Evolutionary conservation across 1,140 invertebrate genomes (phyloP).

Genomic region (Euura lappo): DNA sequence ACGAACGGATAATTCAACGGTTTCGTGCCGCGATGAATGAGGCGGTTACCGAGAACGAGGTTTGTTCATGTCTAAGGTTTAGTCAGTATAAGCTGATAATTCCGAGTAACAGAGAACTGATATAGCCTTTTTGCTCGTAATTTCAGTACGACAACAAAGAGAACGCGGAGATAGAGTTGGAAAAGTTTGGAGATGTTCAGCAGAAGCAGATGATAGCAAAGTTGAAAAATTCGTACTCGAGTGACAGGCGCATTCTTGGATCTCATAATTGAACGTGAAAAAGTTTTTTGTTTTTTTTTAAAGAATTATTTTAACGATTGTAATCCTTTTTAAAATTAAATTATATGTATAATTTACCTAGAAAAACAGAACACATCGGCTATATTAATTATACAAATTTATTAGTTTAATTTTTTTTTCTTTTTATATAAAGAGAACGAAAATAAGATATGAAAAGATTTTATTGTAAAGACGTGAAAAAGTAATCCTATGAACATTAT

Average conservation of each 20-base stretch:
- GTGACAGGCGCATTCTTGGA: conserved; percentile 33
- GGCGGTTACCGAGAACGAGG: not conserved
- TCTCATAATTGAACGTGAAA: conserved; percentile 28
- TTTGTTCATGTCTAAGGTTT: not conserved
- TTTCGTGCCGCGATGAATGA: conserved; percentile 54
- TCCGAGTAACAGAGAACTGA: not conserved
- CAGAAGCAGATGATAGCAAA: conserved; percentile 34
- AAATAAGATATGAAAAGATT: not conserved
- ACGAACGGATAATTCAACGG: conserved; percentile 68
- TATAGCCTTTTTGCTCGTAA: not conserved
- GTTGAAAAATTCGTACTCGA: conserved; percentile 16
- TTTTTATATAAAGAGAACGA: too few species aligned
- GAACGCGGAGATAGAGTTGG: conserved; percentile 38
- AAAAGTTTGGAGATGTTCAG: conserved; percentile 33
- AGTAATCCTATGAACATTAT: not conserved
- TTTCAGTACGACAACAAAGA: conserved; percentile 38
- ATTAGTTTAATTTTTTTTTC: not conserved
- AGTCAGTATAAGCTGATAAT: conserved; percentile 8
- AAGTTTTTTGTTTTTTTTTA: not conserved
- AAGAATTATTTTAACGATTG: not conserved
- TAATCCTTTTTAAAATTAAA: too few species aligned
- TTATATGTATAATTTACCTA: not conserved
- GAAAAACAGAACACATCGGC: not conserved
- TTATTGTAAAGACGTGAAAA: conserved; percentile 1
- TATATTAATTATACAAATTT: not conserved